phyloP scores from a whole-genome alignment of 2,888 invertebrate species.

The Bedellia somnulentella region DNA sequence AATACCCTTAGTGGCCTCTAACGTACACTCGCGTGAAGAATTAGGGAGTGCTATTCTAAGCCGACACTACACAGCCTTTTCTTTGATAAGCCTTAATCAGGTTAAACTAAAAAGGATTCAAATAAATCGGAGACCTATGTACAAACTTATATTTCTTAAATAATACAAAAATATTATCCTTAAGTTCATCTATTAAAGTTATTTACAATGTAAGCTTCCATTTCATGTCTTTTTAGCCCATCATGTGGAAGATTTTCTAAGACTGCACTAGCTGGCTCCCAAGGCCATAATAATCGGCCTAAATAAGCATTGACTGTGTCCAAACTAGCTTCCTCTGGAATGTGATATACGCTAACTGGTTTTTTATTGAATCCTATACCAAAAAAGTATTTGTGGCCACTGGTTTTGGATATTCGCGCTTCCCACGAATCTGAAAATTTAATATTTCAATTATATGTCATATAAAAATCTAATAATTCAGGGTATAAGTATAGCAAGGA shows the following conservation, averaged over 20 bases:
- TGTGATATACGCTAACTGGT: conserved; percentile 28
- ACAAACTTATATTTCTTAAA: too few relatives aligned
- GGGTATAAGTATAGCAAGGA: not conserved
- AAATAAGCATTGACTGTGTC: conserved; percentile 29
- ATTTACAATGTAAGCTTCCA: conserved; percentile 27
- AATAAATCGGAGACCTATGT: too few relatives aligned
- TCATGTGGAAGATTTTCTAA: conserved; percentile 20
- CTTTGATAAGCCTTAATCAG: too few relatives aligned
- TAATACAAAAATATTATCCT: not conserved
- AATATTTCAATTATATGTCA: not conserved
- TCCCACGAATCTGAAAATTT: conserved; percentile 45
- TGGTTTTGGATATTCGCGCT: conserved; percentile 37
- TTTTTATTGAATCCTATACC: conserved; percentile 25
- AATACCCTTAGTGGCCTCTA: too few relatives aligned
- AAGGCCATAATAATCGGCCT: conserved; percentile 35
- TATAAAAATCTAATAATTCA: not conserved
- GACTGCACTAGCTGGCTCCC: conserved; percentile 34
- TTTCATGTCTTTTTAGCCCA: conserved; percentile 23
- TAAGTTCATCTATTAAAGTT: conserved; percentile 15
- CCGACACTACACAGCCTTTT: too few relatives aligned
- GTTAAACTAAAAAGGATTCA: too few relatives aligned
- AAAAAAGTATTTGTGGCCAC: conserved; percentile 35
- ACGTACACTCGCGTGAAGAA: too few relatives aligned
- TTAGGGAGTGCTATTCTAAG: too few relatives aligned
- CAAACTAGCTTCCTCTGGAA: conserved; percentile 27